phyloP scores from a whole-genome alignment of 2,113 vertebrate genomes.

The Neolamprologus modestus region DNA sequence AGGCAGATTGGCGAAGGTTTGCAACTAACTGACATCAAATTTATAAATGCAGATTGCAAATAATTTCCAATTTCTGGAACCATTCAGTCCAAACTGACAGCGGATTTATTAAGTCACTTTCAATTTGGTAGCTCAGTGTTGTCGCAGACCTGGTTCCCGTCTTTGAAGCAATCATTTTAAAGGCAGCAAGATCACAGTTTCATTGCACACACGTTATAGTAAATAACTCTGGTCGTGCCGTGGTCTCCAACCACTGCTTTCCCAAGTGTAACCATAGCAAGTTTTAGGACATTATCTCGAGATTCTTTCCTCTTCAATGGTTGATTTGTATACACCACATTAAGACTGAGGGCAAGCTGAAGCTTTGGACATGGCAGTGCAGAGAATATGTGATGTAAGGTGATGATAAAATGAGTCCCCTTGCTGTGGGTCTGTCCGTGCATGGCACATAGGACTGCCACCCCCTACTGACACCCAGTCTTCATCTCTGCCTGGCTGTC shows the following conservation, averaged over 20 bases:
- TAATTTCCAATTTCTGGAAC: neutral
- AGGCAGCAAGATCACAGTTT: neutral
- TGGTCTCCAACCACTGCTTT: neutral
- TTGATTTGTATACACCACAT: constrained; percentile 37
- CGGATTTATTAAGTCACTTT: neutral
- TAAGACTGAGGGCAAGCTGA: constrained; percentile 12
- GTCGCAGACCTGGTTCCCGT: fast-evolving
- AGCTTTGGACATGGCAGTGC: constrained; percentile 15
- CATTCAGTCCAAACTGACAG: neutral
- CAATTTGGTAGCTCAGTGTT: neutral
- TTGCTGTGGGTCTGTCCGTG: constrained; percentile 43
- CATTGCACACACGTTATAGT: neutral
- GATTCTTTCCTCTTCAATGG: neutral
- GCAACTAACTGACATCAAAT: neutral
- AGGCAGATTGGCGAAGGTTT: neutral
- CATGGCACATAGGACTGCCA: constrained; percentile 1
- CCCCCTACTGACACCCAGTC: neutral
- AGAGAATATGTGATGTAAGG: constrained; percentile 23
- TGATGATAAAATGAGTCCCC: constrained; percentile 42
- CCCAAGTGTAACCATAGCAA: too few relatives aligned
- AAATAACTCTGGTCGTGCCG: fast-evolving
- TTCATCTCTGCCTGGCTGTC: constrained; percentile 6
- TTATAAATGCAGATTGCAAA: neutral
- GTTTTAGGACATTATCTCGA: neutral
- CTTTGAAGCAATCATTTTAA: neutral